Evolutionary conservation across 1,140 invertebrate genomes (phyloP), one percentile per base, ranked within the genome.

Genomic region (Palaemon carinicauda): DNA sequence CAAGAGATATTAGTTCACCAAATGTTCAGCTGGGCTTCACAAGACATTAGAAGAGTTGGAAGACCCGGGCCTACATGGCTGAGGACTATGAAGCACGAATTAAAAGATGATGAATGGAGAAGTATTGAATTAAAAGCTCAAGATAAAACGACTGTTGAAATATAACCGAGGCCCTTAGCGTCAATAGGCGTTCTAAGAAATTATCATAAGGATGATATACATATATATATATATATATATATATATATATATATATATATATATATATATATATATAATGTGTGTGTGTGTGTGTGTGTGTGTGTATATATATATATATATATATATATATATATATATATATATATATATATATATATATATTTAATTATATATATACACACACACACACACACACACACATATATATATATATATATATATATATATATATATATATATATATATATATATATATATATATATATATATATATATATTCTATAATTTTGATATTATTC

Each of bases 401-500:
- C 51, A 77, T 51, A 77, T 41, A 77, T 77, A 77, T 77, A 77
- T 77, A 51, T 77, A 77, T 77, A 77, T 77, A 51, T 41, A 77
- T 77, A 77, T 77, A 41, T 77, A 41, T 77, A 41, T 77, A 41
- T 77, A 77, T 77, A 41, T 77, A 41, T 77, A 41, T 77, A 77
- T 41, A 41, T 77, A 77, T 77, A 41, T 41, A 77, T 41, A 77
- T 77, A 77, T 77, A 77, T 77, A 77, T 77, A 77, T 77, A 77
- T 77, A 77, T 77, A 77, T 77, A 77, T 77, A 77, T 77, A 77
- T 77, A 77, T 77, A 77, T 77, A 77, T 77, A 75, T 75, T 12
- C 15, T 12, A 12, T 31, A 12, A 75, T 75, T 12, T 75, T 12
- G 9, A 75, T 33, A 75, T 50, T 15, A 12, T 12, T 33, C 9